These are phyloP conservation scores for Uloborus diversus DNA, from an alignment of 1,140 invertebrate genomes.

Conservation along the genomic window DNA sequence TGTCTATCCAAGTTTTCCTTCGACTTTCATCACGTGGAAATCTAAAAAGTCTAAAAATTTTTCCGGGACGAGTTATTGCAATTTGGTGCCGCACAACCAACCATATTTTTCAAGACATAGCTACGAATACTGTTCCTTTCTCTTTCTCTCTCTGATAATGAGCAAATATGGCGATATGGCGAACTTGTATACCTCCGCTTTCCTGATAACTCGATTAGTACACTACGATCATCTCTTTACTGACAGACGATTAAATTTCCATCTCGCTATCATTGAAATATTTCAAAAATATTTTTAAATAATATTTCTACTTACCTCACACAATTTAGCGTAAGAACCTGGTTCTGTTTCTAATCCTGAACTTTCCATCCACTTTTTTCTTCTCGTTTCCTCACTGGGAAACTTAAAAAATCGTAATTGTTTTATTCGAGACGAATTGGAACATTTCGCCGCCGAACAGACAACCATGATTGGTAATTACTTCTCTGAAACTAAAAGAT, in stretches of 20 bases:
- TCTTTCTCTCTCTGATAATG: neutral
- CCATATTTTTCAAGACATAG: conserved; percentile 23
- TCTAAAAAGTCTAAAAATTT: conserved; percentile 22
- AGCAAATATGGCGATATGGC: neutral
- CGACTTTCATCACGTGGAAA: conserved; percentile 21
- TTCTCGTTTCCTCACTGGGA: conserved; percentile 35
- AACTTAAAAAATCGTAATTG: conserved; percentile 49
- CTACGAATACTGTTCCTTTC: no score
- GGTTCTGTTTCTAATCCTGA: conserved; percentile 33
- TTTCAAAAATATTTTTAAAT: neutral
- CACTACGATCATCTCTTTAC: no score
- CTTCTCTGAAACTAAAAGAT: neutral
- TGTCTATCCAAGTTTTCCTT: conserved; percentile 17
- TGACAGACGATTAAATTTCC: neutral
- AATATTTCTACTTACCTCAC: conserved; percentile 20
- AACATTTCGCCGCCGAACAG: conserved; percentile 39
- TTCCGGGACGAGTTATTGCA: conserved; percentile 26
- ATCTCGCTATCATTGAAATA: neutral
- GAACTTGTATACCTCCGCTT: no score
- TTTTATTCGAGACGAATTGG: conserved; percentile 45
- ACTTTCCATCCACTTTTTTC: conserved; percentile 39
- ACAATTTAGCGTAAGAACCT: conserved; percentile 36
- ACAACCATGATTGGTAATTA: conserved; percentile 23
- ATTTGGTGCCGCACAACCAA: conserved; percentile 12
- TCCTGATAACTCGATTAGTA: no score